A percentile compares a stretch with the other conserved stretches of the same genome.
Conservation (phyloP, 2,888 invertebrate genomes). For the Drosophila quinaria region DNA sequence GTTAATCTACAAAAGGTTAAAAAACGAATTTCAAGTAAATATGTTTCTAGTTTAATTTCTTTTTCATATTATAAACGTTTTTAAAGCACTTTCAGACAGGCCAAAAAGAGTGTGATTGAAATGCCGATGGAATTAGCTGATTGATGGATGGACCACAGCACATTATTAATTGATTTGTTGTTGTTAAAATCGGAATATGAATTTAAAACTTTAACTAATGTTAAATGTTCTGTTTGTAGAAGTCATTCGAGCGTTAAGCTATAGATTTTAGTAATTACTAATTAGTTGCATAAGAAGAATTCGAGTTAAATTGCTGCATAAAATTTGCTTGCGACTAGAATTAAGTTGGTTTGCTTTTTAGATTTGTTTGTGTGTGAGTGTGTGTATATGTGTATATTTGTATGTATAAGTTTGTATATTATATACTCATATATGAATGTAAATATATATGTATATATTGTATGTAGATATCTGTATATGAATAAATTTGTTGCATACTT, state of each 20-base stretch:
- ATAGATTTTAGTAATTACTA: conserved; percentile 40
- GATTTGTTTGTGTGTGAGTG: conserved; percentile 48
- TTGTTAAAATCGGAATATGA: conserved; percentile 24
- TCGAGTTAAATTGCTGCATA: conserved; percentile 72
- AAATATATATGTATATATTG: conserved; percentile 36
- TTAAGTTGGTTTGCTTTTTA: conserved; percentile 53
- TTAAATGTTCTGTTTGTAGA: conserved; percentile 31
- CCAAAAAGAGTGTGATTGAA: conserved; percentile 10
- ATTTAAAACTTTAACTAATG: conserved; percentile 23
- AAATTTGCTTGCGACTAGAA: conserved; percentile 76
- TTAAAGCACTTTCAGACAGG: conserved; percentile 12
- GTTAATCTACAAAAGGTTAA: conserved; percentile 1
- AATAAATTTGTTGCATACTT: conserved; percentile 63
- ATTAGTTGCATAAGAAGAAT: conserved; percentile 53
- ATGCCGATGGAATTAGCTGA: conserved; percentile 35
- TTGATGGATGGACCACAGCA: conserved; percentile 25
- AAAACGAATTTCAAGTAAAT: neutral
- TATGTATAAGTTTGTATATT: conserved; percentile 53
- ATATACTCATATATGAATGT: conserved; percentile 52
- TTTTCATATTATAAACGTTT: neutral
- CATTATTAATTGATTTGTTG: conserved; percentile 26
- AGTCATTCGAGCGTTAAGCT: conserved; percentile 36
- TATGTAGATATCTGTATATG: conserved; percentile 58
- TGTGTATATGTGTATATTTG: conserved; percentile 22
- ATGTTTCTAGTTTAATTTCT: neutral